These are phyloP conservation scores for Panthera tigris DNA, from an alignment of 2,113 vertebrate species.

Conservation along the genomic window DNA sequence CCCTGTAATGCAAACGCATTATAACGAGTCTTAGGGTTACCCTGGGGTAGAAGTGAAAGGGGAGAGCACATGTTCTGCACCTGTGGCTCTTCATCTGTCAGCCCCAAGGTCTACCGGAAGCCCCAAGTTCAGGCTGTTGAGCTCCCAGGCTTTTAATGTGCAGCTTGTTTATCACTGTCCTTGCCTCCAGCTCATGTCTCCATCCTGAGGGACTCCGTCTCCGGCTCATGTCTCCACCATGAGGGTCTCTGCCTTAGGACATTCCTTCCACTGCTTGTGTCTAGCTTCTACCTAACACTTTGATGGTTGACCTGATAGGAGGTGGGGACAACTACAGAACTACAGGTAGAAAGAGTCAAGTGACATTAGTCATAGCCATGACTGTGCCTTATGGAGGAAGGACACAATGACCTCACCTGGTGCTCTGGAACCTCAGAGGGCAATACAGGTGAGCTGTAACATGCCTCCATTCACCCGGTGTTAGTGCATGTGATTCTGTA, in stretches of 20 bases:
- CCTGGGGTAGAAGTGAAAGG: not conserved
- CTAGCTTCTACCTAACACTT: not conserved
- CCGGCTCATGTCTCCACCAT: too few relatives aligned
- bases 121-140: not conserved
- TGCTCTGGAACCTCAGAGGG: not conserved
- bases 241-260: not conserved
- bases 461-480: too few relatives aligned
- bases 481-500: not conserved
- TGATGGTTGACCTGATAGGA: not conserved
- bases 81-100: not conserved
- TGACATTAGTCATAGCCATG: too few relatives aligned
- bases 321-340: not conserved
- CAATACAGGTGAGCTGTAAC: rapidly evolving
- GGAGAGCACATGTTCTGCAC: not conserved
- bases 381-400: not conserved
- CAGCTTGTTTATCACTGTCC: not conserved
- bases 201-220: too few relatives aligned
- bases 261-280: not conserved
- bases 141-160: not conserved
- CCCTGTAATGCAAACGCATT: not conserved
- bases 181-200: not conserved
- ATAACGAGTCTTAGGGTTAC: not conserved
- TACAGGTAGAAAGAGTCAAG: not conserved
- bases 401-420: rapidly evolving
- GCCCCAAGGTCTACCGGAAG: not conserved